phyloP scores from a whole-genome alignment of 2,797 vertebrate genomes.

The Clarias platycephalus region DNA sequence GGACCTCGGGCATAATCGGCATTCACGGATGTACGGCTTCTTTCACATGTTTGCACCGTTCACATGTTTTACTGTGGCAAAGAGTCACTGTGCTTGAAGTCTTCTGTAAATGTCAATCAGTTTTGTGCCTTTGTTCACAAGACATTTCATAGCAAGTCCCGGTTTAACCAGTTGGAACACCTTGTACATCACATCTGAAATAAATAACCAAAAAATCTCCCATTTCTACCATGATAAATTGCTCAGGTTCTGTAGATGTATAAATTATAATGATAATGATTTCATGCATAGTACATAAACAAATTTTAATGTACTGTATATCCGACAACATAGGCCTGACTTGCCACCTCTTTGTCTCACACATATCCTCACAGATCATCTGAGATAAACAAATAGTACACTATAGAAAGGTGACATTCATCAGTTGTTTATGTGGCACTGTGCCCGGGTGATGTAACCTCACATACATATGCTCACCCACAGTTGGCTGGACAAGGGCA shows the following conservation, averaged over 20 bases:
- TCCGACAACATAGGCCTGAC: background rate
- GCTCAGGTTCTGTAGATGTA: background rate
- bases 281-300: background rate
- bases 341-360: background rate
- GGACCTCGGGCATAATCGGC: no score
- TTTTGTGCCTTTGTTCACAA: no score
- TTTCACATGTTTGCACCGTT: no score
- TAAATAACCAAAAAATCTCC: background rate
- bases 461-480: slow-evolving; percentile 5
- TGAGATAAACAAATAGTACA: slow-evolving; percentile 22
- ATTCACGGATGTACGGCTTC: no score
- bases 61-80: no score
- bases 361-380: slow-evolving; percentile 11
- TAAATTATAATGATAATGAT: background rate
- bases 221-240: background rate
- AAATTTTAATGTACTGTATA: background rate
- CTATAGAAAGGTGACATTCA: slow-evolving; percentile 46
- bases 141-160: no score
- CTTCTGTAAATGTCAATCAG: no score
- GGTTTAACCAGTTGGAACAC: no score
- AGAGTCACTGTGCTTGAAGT: no score
- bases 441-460: slow-evolving; percentile 8
- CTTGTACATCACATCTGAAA: background rate
- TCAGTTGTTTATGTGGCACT: slow-evolving; percentile 30
- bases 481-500: slow-evolving; percentile 14